phyloP scores from a whole-genome alignment of 2,888 invertebrate genomes.

The Plebejus argus region DNA sequence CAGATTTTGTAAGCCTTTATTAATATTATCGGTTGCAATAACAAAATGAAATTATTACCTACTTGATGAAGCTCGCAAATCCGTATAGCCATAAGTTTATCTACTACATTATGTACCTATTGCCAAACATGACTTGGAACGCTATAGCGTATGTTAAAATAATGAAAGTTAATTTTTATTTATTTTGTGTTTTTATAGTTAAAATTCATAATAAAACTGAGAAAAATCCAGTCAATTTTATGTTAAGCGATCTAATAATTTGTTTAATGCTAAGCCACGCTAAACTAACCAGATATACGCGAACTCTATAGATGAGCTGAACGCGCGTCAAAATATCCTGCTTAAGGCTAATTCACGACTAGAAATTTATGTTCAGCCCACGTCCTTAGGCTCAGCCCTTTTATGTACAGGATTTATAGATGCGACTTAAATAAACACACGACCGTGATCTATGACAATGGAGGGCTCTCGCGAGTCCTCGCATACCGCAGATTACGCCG shows the following conservation, averaged over 20 bases:
- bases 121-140: too few species aligned
- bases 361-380: slow-evolving; percentile 72
- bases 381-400: slow-evolving; percentile 74
- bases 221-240: too few species aligned
- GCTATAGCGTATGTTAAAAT: too few species aligned
- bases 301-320: not conserved
- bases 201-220: too few species aligned
- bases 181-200: too few species aligned
- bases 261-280: not conserved
- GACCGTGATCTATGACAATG: slow-evolving; percentile 62
- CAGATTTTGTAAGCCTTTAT: not conserved
- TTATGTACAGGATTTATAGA: slow-evolving; percentile 74
- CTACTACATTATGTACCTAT: too few species aligned
- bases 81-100: too few species aligned
- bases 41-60: not conserved
- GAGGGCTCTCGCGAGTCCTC: slow-evolving; percentile 53
- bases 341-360: slow-evolving; percentile 70
- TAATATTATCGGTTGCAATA: not conserved
- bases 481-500: slow-evolving; percentile 46
- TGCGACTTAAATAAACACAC: slow-evolving; percentile 65
- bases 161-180: too few species aligned
- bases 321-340: slow-evolving; percentile 66
- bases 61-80: too few species aligned
- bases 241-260: not conserved
- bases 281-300: not conserved